A percentile compares a stretch with the other conserved stretches of the same genome.
These are phyloP conservation scores for Pandion haliaetus DNA, from an alignment of 2,113 vertebrate genomes.

Conservation along the genomic window DNA sequence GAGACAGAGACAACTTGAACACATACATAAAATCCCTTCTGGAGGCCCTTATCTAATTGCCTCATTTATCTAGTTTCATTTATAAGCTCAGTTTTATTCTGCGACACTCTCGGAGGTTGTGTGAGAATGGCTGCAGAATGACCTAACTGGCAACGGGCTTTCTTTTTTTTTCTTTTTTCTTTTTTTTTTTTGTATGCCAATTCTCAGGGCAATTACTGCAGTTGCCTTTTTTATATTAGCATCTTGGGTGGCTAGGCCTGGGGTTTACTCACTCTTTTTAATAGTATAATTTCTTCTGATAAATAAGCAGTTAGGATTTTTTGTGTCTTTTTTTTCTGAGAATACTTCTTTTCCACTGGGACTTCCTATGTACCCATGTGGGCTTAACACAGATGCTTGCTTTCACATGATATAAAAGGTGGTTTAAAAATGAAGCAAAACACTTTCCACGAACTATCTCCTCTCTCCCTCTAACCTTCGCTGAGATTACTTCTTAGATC, in stretches of 20 bases:
- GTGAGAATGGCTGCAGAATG: slow-evolving; percentile 58
- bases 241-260: slow-evolving; percentile 53
- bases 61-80: slow-evolving; percentile 64
- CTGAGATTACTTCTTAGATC: not conserved
- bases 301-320: slow-evolving; percentile 47
- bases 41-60: slow-evolving; percentile 62
- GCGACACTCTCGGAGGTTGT: slow-evolving; percentile 29
- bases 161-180: not conserved
- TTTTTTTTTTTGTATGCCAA: slow-evolving; percentile 48
- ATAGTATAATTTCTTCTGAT: slow-evolving; percentile 54
- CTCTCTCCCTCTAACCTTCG: not conserved
- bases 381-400: not conserved
- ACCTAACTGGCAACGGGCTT: slow-evolving; percentile 60
- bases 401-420: slow-evolving; percentile 13
- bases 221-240: slow-evolving; percentile 54
- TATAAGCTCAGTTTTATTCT: slow-evolving; percentile 65
- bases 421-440: slow-evolving; percentile 17
- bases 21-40: slow-evolving; percentile 50
- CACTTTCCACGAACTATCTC: not conserved
- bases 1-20: slow-evolving; percentile 36
- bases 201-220: slow-evolving; percentile 64
- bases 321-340: not conserved
- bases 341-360: slow-evolving; percentile 41
- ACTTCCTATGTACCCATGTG: not conserved
- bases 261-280: slow-evolving; percentile 54